Percentiles rank a stretch among this genome's conserved stretches.
These are phyloP conservation scores for Scleropages formosus DNA, from an alignment of 2,797 vertebrate species.

Conservation along the genomic window DNA sequence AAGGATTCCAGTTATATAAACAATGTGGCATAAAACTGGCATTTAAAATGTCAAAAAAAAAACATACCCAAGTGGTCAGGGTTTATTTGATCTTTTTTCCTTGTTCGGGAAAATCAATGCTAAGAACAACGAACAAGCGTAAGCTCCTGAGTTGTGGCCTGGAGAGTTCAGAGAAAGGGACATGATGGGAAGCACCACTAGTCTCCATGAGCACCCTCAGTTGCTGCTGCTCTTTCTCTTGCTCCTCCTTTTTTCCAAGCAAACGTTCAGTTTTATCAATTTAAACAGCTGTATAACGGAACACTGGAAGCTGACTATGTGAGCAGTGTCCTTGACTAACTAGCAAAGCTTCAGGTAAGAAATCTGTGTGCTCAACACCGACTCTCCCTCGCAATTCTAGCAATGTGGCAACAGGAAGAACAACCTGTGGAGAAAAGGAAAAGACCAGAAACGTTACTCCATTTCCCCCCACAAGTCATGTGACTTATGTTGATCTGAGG, in stretches of 20 bases:
- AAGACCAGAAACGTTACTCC: not conserved
- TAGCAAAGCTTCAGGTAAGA: too few relatives aligned
- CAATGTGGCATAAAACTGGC: not conserved
- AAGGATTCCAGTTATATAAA: slow-evolving; percentile 36
- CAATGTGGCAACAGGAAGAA: too few relatives aligned
- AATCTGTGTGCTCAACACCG: too few relatives aligned
- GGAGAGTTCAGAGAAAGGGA: not conserved
- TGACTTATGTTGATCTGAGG: not conserved
- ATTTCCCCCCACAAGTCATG: not conserved
- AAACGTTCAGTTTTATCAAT: too few relatives aligned
- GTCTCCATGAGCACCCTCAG: not conserved
- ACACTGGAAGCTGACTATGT: too few relatives aligned
- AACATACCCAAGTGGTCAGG: slow-evolving; percentile 34
- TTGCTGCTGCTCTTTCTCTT: too few relatives aligned
- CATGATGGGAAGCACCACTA: not conserved
- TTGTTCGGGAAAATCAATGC: slow-evolving; percentile 3
- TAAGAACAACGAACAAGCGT: not conserved
- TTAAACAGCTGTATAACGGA: too few relatives aligned
- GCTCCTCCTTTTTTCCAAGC: too few relatives aligned
- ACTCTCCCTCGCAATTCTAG: too few relatives aligned
- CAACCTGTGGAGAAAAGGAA: too few relatives aligned
- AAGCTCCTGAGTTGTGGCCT: not conserved
- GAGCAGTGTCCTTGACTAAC: too few relatives aligned
- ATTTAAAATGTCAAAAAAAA: slow-evolving; percentile 31
- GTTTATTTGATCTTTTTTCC: not conserved